Evolutionary conservation across 1,140 invertebrate species (phyloP), one percentile per base, ranked within the genome.

Genomic region (Pseudomyrmex concolor): DNA sequence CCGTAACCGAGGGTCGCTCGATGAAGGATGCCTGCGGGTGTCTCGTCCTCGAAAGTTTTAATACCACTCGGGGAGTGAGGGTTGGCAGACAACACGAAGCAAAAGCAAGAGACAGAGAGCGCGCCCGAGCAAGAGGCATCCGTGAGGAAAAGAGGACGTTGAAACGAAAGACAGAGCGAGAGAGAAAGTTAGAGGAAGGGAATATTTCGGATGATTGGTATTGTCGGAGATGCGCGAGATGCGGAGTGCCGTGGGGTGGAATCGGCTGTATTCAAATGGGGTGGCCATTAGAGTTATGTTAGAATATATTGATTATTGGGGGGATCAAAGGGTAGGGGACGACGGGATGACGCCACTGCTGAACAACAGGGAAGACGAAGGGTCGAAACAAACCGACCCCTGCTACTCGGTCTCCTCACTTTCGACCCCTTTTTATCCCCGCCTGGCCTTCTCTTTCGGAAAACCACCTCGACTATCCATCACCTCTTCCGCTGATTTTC

Each of bases 221-320:
- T 94, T 93, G 93, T 94, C 90, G 88, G 86, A 88, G 87, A 86
- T 89, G 71, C 85, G 84, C 84, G 89, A 88, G 89, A 91, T 89
- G 86, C 86, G 74, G 78, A 89, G 89, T 89, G 82, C 84, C 86
- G 85, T 91, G 86, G 91, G 91, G 90, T 90, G 84, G 86, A 84
- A 83, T 92, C 86, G 91, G 89, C 88, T 90, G 89, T 91, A 94
- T 94, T 94, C 93, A 94, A 94, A 94, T 94, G 90, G 92, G 91
- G 90, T 92, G 90, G 92, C 93, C 93, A 94, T 94, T 94, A 93
- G 92, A 94, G 93, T 93, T 94, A 93, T 93, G 92, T 92, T 94
- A 93, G 93, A 93, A 94, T 94, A 94, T 94, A 94, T 94, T 94
- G 93, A 94, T 94, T 94, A 94, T 94, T 93, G 93, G 92, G 93